Evolutionary conservation across 1,140 invertebrate genomes (phyloP).

Genomic region (Lasaia peninsularis): DNA sequence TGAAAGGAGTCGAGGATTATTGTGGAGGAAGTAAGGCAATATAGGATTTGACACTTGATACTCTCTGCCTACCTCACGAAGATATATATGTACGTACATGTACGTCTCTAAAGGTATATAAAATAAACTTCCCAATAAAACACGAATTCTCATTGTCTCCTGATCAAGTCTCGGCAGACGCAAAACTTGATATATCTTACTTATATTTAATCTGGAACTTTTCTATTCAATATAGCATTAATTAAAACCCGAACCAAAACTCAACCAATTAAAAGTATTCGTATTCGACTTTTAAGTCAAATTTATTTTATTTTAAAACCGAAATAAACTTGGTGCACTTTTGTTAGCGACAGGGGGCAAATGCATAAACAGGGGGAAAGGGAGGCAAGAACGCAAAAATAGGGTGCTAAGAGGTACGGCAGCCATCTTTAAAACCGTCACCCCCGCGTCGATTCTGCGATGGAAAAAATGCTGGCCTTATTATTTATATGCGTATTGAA

Average conservation of each 20-base stretch:
- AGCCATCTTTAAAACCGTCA: constrained; percentile 54
- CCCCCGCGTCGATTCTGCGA: constrained; percentile 49
- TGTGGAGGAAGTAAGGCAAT: too few species aligned
- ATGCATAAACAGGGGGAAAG: constrained; percentile 46
- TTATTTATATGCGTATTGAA: constrained; percentile 35
- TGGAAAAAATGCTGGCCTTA: constrained; percentile 37
- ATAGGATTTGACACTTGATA: too few species aligned
- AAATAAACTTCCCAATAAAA: too few species aligned
- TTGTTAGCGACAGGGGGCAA: constrained; percentile 37
- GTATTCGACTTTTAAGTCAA: constrained; percentile 36
- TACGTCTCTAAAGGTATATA: too few species aligned
- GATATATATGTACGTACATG: too few species aligned
- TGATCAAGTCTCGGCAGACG: not conserved
- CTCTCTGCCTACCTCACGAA: too few species aligned
- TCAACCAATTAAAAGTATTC: constrained; percentile 45
- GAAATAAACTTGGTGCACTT: constrained; percentile 51
- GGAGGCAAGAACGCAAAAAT: constrained; percentile 65
- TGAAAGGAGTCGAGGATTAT: too few species aligned
- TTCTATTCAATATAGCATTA: constrained; percentile 17
- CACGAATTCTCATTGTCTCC: not conserved
- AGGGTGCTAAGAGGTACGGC: constrained; percentile 57
- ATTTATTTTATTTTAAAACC: constrained; percentile 43
- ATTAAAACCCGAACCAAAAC: constrained; percentile 24
- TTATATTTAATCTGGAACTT: not conserved
- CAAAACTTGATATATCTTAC: not conserved